phyloP scores from a whole-genome alignment of 2,113 vertebrate species.

The Protomyctophum bolini region DNA sequence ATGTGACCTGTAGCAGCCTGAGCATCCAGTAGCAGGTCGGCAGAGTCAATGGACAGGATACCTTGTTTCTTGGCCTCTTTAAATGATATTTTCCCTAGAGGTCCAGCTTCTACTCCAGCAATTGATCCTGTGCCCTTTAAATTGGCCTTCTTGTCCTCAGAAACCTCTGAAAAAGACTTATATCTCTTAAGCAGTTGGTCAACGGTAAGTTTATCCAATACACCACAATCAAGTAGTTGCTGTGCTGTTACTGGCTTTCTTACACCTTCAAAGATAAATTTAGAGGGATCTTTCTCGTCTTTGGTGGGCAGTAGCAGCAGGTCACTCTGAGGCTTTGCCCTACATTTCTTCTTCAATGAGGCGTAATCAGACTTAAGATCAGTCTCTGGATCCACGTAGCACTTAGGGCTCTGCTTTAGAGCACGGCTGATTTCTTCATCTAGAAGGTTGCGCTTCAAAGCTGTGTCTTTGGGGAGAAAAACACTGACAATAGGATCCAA shows the following conservation, averaged over 20 bases:
- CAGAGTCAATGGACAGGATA: slow-evolving; percentile 83
- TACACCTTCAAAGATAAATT: slow-evolving; percentile 81
- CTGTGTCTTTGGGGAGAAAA: slow-evolving; percentile 84
- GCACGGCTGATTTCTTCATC: slow-evolving; percentile 82
- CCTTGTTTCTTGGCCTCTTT: slow-evolving; percentile 75
- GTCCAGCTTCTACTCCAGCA: slow-evolving; percentile 78
- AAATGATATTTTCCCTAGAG: slow-evolving; percentile 83
- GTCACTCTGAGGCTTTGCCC: slow-evolving; percentile 82
- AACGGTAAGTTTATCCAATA: slow-evolving; percentile 78
- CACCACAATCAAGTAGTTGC: slow-evolving; percentile 79
- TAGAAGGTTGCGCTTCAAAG: slow-evolving; percentile 83
- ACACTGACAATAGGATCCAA: slow-evolving; percentile 88
- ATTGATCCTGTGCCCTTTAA: slow-evolving; percentile 68
- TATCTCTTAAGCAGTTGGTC: slow-evolving; percentile 82
- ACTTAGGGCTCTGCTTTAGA: slow-evolving; percentile 84
- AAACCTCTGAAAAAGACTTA: slow-evolving; percentile 80
- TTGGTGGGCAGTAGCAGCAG: slow-evolving; percentile 84
- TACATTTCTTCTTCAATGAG: slow-evolving; percentile 85
- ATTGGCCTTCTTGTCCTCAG: slow-evolving; percentile 80
- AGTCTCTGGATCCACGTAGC: slow-evolving; percentile 89
- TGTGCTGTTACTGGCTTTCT: slow-evolving; percentile 77
- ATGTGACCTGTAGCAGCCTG: slow-evolving; percentile 86
- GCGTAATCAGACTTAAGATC: slow-evolving; percentile 87
- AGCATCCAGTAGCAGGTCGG: slow-evolving; percentile 83
- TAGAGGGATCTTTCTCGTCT: slow-evolving; percentile 84